These are phyloP conservation scores for Menidia beryllina DNA, from an alignment of 2,113 vertebrate species.

Conservation along the genomic window DNA sequence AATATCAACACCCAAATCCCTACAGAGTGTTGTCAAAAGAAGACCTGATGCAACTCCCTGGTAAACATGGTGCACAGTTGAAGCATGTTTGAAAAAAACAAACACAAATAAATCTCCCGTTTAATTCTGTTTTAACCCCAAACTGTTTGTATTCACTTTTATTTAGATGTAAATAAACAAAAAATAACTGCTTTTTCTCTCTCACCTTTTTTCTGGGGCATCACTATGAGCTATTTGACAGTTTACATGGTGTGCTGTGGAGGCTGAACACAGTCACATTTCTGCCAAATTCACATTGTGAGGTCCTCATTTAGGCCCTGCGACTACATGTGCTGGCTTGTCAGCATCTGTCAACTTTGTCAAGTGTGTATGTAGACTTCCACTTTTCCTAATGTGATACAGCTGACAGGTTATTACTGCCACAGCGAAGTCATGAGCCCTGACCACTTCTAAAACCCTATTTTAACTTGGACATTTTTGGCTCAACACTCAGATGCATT, in stretches of 20 bases:
- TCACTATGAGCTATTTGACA: slow-evolving; percentile 63
- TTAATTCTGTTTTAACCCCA: not conserved
- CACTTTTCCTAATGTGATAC: slow-evolving; percentile 72
- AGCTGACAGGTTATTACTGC: slow-evolving; percentile 79
- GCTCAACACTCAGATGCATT: slow-evolving; percentile 53
- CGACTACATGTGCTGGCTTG: slow-evolving; percentile 69
- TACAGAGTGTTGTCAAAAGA: not conserved
- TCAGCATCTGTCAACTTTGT: slow-evolving; percentile 79
- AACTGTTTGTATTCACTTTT: not conserved
- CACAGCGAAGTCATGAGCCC: slow-evolving; percentile 69
- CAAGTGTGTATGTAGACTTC: slow-evolving; percentile 74
- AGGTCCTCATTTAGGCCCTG: slow-evolving; percentile 75
- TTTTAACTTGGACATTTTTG: slow-evolving; percentile 68
- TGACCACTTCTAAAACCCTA: slow-evolving; percentile 71
- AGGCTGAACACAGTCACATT: slow-evolving; percentile 62
- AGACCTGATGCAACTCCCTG: not conserved
- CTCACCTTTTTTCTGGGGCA: slow-evolving; percentile 33
- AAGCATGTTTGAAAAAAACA: no score
- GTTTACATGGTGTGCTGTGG: slow-evolving; percentile 57
- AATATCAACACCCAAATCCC: not conserved
- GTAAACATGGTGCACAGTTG: not conserved
- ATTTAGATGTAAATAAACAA: not conserved
- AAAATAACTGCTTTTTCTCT: slow-evolving; percentile 24
- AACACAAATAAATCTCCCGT: no score
- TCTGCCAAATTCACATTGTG: slow-evolving; percentile 71